These are phyloP conservation scores for Cyanocitta stelleri DNA, from an alignment of 2,113 vertebrate species.

Conservation along the genomic window DNA sequence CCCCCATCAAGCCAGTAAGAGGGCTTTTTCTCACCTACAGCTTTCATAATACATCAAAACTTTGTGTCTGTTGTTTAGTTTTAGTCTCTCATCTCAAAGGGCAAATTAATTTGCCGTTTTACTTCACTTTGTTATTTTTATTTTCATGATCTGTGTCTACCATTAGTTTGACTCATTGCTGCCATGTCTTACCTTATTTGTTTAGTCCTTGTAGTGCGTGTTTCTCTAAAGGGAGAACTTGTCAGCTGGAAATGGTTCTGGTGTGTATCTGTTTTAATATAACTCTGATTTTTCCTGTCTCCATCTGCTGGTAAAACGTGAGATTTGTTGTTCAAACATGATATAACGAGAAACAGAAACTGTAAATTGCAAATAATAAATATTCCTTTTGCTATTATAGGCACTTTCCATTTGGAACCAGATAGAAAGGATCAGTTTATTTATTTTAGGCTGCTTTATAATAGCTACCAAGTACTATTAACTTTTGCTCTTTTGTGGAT, in stretches of 20 bases:
- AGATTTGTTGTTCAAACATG: slow-evolving; percentile 1
- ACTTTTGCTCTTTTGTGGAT: neutral
- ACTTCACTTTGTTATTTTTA: neutral
- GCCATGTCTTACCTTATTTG: neutral
- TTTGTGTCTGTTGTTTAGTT: neutral
- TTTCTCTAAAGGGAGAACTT: neutral
- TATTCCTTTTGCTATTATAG: neutral
- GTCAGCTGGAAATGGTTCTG: neutral
- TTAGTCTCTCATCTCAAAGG: neutral
- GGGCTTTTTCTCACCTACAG: neutral
- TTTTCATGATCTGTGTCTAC: neutral
- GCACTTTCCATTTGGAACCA: neutral
- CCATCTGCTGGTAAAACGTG: slow-evolving; percentile 54
- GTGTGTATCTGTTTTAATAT: neutral
- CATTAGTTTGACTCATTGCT: neutral
- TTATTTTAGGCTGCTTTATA: neutral
- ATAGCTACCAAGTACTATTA: neutral
- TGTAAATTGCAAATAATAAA: neutral
- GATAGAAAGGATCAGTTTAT: neutral
- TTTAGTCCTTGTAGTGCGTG: neutral
- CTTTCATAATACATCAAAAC: neutral
- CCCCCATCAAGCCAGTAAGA: neutral
- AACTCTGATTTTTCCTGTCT: slow-evolving; percentile 46
- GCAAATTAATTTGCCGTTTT: neutral
- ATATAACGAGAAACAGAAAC: neutral